Percentiles rank a stretch among this genome's conserved stretches.
Conservation (phyloP, 2,113 vertebrate genomes). For the Antechinus stuartii region DNA sequence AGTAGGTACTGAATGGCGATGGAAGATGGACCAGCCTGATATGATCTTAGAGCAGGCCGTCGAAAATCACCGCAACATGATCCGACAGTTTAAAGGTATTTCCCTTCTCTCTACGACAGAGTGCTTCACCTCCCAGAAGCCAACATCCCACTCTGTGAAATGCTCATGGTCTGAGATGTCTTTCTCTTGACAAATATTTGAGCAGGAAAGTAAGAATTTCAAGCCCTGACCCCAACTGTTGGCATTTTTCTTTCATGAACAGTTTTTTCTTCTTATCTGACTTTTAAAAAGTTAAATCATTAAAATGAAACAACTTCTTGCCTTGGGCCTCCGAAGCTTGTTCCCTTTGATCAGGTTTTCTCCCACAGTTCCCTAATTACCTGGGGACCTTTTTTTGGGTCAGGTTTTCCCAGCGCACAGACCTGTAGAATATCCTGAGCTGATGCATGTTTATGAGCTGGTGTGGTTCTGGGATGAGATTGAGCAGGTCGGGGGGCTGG, state of each 20-base stretch:
- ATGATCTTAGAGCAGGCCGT: slow-evolving; percentile 92
- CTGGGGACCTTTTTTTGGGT: neutral
- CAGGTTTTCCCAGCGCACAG: neutral
- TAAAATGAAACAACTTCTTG: neutral
- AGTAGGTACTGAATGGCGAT: slow-evolving; percentile 96
- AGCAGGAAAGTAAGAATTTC: neutral
- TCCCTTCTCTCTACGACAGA: neutral
- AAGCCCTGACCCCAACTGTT: neutral
- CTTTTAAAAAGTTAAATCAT: neutral
- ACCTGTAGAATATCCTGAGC: neutral
- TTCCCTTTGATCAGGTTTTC: neutral
- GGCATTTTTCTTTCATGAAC: slow-evolving; percentile 7
- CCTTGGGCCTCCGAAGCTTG: neutral
- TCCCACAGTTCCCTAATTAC: neutral
- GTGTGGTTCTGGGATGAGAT: neutral
- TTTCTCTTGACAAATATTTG: neutral
- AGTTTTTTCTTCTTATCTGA: neutral
- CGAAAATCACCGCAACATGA: slow-evolving; percentile 94
- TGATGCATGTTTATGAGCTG: neutral
- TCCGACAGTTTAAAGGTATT: slow-evolving; percentile 95
- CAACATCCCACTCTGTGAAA: neutral
- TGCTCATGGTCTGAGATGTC: slow-evolving; percentile 11
- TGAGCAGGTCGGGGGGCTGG: neutral
- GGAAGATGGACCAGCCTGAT: slow-evolving; percentile 97
- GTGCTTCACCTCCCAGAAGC: neutral